Percentiles rank a stretch among this genome's conserved stretches.
phyloP scores from a whole-genome alignment of 2,888 invertebrate genomes.

The Myathropa florea region DNA sequence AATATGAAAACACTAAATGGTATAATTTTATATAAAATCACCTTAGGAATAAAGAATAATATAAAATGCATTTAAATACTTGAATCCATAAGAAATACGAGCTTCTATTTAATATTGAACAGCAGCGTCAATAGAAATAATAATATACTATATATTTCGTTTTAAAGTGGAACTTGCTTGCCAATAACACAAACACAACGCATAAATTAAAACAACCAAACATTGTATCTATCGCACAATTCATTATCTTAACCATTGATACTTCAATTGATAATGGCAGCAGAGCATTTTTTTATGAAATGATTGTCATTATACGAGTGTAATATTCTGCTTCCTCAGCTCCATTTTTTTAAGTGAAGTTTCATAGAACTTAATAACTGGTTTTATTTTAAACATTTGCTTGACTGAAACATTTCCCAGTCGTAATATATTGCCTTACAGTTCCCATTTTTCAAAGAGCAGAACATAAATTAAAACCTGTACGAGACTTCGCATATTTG shows the following conservation, averaged over 20 bases:
- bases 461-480: neutral
- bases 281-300: neutral
- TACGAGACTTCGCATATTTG: neutral
- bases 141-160: neutral
- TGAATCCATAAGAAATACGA: neutral
- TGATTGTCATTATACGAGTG: too few species aligned
- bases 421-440: neutral
- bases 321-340: neutral
- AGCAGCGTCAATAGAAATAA: neutral
- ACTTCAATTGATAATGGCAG: neutral
- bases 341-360: neutral
- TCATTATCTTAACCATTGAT: neutral
- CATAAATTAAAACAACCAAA: neutral
- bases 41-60: neutral
- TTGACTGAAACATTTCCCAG: slow-evolving; percentile 1
- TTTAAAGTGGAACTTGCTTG: neutral
- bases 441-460: neutral
- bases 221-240: neutral
- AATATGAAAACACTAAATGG: neutral
- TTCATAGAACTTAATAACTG: neutral
- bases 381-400: neutral
- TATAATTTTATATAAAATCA: neutral
- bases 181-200: neutral
- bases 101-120: too few species aligned
- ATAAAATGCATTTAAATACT: neutral